Conservation (phyloP, 2,113 vertebrate species). For the Cyanocitta stelleri region DNA sequence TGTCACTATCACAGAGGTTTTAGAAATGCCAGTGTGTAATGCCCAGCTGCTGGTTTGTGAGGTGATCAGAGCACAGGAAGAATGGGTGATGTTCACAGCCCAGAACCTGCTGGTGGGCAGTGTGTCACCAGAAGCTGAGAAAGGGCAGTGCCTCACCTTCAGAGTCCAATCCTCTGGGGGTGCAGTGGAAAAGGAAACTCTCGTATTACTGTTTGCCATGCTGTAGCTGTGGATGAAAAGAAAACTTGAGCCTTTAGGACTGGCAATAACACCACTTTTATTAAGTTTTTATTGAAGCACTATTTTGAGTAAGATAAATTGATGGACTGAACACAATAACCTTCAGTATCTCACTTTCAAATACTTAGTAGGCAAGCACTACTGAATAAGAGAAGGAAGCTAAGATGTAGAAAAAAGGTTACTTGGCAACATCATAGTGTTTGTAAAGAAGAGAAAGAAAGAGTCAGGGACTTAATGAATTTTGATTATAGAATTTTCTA, state of each 20-base stretch:
- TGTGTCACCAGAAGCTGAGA: background rate
- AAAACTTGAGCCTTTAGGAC: background rate
- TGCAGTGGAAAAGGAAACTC: background rate
- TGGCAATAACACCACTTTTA: background rate
- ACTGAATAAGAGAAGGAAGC: background rate
- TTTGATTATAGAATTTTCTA: conserved; percentile 11
- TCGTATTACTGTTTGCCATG: background rate
- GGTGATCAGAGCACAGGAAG: background rate
- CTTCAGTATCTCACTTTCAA: background rate
- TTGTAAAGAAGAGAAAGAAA: background rate
- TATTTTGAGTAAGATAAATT: conserved; percentile 7
- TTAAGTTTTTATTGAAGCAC: conserved; percentile 11
- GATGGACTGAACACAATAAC: conserved; percentile 6
- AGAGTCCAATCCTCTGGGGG: accelerated
- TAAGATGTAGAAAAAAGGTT: background rate
- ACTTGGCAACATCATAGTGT: conserved; percentile 9
- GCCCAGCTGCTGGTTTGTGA: background rate
- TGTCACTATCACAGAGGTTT: background rate
- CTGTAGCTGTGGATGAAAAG: background rate
- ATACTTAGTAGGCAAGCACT: background rate
- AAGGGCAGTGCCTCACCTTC: background rate
- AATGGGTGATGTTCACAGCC: background rate
- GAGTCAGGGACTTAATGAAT: background rate
- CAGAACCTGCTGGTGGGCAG: background rate
- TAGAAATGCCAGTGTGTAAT: background rate